Conservation (phyloP, 2,113 vertebrate genomes). For the Raja brachyura region DNA sequence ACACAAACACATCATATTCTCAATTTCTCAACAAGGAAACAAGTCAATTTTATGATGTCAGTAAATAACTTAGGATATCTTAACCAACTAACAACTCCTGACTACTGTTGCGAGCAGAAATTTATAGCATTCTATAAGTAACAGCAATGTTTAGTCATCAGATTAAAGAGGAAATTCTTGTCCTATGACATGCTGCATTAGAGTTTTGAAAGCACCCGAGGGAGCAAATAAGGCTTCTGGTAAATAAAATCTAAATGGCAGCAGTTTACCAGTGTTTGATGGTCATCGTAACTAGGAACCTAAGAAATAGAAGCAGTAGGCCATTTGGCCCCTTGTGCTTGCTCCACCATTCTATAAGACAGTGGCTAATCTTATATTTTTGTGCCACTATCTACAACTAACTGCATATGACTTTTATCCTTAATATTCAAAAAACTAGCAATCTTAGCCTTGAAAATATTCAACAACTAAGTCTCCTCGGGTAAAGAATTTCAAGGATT, state of each 20-base stretch:
- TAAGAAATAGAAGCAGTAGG: no score
- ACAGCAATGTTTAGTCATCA: neutral
- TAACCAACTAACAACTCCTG: neutral
- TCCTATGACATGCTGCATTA: neutral
- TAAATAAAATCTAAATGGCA: neutral
- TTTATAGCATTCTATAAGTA: neutral
- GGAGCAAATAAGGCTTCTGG: neutral
- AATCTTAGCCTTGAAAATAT: no score
- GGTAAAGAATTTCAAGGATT: no score
- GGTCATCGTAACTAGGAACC: no score
- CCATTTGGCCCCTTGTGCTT: no score
- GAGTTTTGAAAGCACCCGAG: neutral
- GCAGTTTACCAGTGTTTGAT: no score
- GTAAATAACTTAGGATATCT: neutral
- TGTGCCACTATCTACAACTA: no score
- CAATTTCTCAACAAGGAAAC: neutral
- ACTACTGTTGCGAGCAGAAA: neutral
- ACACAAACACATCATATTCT: neutral
- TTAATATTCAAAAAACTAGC: no score
- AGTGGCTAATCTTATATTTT: no score
- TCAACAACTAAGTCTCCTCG: no score
- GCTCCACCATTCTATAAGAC: no score
- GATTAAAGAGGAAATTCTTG: neutral
- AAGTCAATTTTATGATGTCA: neutral
- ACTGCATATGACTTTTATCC: no score